phyloP scores from a whole-genome alignment of 2,113 vertebrate species.

The Rhabdomys dilectus region DNA sequence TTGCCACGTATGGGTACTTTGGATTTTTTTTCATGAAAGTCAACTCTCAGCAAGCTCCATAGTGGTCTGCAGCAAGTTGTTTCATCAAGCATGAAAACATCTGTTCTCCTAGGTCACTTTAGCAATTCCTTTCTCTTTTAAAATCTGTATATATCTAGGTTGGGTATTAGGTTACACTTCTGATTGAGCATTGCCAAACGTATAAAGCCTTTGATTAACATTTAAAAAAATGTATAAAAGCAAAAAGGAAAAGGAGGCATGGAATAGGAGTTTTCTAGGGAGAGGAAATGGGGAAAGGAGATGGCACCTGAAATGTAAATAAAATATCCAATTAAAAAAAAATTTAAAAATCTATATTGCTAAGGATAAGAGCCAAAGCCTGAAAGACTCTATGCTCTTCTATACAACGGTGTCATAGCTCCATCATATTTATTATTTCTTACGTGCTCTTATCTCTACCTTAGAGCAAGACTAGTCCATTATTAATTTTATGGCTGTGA shows the following conservation, averaged over 20 bases:
- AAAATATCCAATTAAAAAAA: too few species aligned
- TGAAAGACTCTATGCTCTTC: background rate
- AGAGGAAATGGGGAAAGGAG: too few species aligned
- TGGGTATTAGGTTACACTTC: too few species aligned
- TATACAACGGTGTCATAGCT: background rate
- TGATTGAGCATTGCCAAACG: too few species aligned
- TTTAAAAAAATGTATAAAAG: too few species aligned
- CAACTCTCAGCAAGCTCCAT: background rate
- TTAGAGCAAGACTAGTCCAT: background rate
- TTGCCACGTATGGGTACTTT: too few species aligned
- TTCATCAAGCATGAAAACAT: background rate
- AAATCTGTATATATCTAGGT: too few species aligned
- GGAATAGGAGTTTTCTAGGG: too few species aligned
- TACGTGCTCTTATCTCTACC: background rate
- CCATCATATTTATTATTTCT: background rate
- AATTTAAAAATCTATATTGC: background rate
- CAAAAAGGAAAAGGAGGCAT: too few species aligned
- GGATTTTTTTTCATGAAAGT: background rate
- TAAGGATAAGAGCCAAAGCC: too few species aligned
- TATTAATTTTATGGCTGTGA: background rate
- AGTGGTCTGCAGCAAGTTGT: background rate
- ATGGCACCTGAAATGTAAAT: too few species aligned
- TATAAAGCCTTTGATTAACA: too few species aligned
- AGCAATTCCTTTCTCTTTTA: background rate
- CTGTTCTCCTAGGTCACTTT: accelerated